Evolutionary conservation across 2,888 invertebrate species (phyloP).

Genomic region (Heteropelma amictum): DNA sequence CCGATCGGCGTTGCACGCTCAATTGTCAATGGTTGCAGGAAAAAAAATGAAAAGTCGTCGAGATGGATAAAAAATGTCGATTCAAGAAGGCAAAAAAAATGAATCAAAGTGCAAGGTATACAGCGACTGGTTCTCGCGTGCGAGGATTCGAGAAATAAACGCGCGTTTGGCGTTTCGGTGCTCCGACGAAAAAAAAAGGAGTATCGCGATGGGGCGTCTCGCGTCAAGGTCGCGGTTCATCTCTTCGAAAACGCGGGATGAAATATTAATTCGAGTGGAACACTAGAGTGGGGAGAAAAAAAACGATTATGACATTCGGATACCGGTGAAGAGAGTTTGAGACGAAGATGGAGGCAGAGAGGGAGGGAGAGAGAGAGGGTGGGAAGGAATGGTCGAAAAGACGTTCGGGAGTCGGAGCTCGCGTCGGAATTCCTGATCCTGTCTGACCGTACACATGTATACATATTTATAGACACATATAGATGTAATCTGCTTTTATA

Average conservation of each 20-base stretch:
- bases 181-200: not conserved
- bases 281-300: conserved; percentile 26
- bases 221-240: conserved; percentile 54
- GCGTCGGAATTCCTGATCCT: not conserved
- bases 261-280: conserved; percentile 54
- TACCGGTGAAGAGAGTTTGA: conserved; percentile 21
- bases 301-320: conserved; percentile 45
- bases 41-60: no score
- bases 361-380: not conserved
- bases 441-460: not conserved
- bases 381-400: not conserved
- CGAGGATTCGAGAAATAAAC: not conserved
- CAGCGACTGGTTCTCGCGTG: not conserved
- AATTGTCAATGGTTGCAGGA: no score
- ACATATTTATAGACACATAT: not conserved
- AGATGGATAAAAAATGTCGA: no score
- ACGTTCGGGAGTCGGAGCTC: conserved; percentile 6
- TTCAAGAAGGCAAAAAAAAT: no score
- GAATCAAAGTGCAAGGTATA: not conserved
- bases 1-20: no score
- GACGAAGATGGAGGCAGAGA: no score
- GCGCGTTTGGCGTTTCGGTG: not conserved
- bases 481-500: not conserved
- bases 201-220: conserved; percentile 34
- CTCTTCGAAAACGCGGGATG: conserved; percentile 45